Percentiles rank a stretch among this genome's conserved stretches.
Evolutionary conservation across 2,113 vertebrate species (phyloP).

Genomic region (Peromyscus californicus): DNA sequence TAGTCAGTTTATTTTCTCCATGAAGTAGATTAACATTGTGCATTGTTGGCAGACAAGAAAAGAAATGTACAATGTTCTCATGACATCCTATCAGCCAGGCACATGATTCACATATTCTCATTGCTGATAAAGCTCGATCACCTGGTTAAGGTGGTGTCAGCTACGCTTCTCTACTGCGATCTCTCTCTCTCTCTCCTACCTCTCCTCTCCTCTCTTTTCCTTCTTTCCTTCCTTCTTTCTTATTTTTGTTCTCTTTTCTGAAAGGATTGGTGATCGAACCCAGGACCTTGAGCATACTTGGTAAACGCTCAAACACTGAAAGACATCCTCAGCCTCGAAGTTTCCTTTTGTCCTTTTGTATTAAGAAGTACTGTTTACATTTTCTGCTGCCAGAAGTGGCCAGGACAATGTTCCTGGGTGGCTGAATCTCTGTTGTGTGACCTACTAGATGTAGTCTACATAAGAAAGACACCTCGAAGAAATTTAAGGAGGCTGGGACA

Average conservation of each 20-base stretch:
- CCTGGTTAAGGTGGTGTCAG: background rate
- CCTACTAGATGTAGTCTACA: too few species aligned
- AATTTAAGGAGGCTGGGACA: background rate
- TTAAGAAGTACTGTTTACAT: background rate
- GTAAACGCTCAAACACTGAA: background rate
- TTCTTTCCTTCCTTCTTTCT: background rate
- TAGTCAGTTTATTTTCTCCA: background rate
- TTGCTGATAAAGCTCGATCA: background rate
- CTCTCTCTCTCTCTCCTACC: too few species aligned
- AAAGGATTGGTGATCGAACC: too few species aligned
- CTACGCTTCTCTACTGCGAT: background rate
- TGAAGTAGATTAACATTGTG: background rate
- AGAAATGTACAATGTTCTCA: background rate
- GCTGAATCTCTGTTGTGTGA: background rate
- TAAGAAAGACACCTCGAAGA: background rate
- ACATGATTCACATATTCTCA: background rate
- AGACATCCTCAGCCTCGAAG: too few species aligned
- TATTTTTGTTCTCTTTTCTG: background rate
- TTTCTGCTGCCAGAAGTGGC: background rate
- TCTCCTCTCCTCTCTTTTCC: background rate
- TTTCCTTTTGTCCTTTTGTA: background rate
- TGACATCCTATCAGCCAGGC: too few species aligned
- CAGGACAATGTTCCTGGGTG: background rate
- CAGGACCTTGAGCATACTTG: background rate
- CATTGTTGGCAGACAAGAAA: background rate